These are phyloP conservation scores for Nomia melanderi DNA, from an alignment of 1,140 invertebrate genomes.

Conservation along the genomic window DNA sequence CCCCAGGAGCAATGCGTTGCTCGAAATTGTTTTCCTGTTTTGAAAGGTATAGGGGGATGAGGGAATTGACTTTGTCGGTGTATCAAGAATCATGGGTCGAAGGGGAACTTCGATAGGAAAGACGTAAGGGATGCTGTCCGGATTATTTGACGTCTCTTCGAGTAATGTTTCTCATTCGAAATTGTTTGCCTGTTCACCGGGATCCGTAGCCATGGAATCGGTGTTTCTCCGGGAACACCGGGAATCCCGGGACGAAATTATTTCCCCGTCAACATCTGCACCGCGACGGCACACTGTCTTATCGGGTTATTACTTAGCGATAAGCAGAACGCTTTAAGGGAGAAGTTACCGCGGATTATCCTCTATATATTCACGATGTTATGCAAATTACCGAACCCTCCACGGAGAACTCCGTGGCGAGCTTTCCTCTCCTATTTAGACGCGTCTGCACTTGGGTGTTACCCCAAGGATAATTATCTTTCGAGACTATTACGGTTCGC, in stretches of 20 bases:
- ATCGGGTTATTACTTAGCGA: slow-evolving; percentile 58
- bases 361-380: slow-evolving; percentile 60
- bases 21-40: too few species aligned
- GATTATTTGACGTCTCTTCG: neutral
- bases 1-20: too few species aligned
- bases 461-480: neutral
- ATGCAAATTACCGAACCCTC: slow-evolving; percentile 57
- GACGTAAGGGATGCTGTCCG: too few species aligned
- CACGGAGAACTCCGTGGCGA: slow-evolving; percentile 46
- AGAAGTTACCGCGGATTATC: slow-evolving; percentile 62
- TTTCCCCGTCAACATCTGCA: slow-evolving; percentile 23
- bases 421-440: slow-evolving; percentile 39
- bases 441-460: slow-evolving; percentile 8
- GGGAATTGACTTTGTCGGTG: too few species aligned
- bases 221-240: neutral
- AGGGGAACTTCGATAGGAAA: neutral
- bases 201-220: neutral
- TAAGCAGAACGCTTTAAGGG: slow-evolving; percentile 49
- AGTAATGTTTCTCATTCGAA: neutral
- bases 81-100: too few species aligned
- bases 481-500: slow-evolving; percentile 9
- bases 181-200: neutral
- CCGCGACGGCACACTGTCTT: slow-evolving; percentile 34
- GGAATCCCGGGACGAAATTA: neutral
- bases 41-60: too few species aligned